phyloP scores from a whole-genome alignment of 2,113 vertebrate species.

The Halcyon senegalensis region DNA sequence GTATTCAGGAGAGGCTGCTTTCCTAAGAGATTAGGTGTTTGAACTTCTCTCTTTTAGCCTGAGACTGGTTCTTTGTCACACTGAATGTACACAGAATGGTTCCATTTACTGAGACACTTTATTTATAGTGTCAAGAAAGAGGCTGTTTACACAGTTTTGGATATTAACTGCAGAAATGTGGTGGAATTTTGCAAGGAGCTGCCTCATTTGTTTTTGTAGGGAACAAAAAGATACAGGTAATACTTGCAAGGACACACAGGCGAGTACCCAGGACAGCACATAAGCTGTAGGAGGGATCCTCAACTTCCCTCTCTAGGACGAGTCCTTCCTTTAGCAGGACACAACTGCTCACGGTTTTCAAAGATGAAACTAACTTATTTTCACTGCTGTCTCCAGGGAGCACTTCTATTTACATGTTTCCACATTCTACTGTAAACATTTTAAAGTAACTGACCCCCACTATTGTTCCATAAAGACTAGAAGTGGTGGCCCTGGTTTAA shows the following conservation, averaged over 20 bases:
- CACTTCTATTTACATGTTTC: background rate
- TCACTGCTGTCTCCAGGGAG: background rate
- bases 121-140: background rate
- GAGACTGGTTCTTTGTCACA: background rate
- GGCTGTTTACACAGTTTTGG: background rate
- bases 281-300: background rate
- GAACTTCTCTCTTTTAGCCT: background rate
- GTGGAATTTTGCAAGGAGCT: background rate
- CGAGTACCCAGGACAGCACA: background rate
- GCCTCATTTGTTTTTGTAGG: background rate
- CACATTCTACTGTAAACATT: background rate
- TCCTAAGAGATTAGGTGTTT: background rate
- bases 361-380: background rate
- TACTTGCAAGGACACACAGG: background rate
- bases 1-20: constrained; percentile 23
- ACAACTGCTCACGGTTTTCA: background rate
- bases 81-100: background rate
- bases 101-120: background rate
- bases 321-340: background rate
- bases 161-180: background rate
- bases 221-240: background rate
- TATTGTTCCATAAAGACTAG: background rate
- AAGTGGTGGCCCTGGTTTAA: background rate
- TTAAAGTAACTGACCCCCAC: background rate
- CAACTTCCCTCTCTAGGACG: background rate